These are phyloP conservation scores for Caenorhabditis sulstoni DNA, from an alignment of 2,888 invertebrate genomes.

Conservation along the genomic window DNA sequence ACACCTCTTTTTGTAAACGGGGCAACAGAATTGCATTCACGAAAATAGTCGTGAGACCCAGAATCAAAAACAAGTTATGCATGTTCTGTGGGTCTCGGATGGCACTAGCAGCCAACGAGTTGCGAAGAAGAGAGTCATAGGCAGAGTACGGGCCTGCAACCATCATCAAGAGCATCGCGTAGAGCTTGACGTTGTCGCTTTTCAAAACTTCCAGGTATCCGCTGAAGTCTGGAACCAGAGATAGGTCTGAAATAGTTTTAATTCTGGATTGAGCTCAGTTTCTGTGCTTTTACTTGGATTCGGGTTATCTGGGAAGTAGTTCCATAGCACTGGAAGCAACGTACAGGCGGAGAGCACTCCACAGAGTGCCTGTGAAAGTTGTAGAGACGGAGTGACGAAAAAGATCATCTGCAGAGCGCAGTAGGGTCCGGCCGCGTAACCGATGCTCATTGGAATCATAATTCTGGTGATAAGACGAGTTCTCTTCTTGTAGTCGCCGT, in stretches of 20 bases:
- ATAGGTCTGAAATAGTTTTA: conserved; percentile 34
- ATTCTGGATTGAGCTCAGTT: no score
- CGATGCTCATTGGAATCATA: conserved; percentile 74
- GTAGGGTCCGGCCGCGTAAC: conserved; percentile 74
- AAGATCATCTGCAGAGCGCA: conserved; percentile 72
- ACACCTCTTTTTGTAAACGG: conserved; percentile 64
- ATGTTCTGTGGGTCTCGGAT: conserved; percentile 71
- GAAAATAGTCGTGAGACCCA: conserved; percentile 72
- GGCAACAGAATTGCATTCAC: conserved; percentile 73
- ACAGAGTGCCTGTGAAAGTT: conserved; percentile 66
- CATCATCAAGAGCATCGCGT: conserved; percentile 68
- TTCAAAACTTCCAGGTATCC: conserved; percentile 65
- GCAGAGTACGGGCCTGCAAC: conserved; percentile 74
- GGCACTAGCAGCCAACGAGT: conserved; percentile 67
- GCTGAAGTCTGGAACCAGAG: conserved; percentile 29
- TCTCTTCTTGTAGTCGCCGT: conserved; percentile 72
- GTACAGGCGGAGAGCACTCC: conserved; percentile 62
- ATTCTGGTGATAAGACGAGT: conserved; percentile 71
- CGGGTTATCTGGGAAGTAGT: conserved; percentile 67
- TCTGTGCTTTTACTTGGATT: conserved; percentile 32
- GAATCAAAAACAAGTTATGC: conserved; percentile 65
- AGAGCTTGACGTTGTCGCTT: conserved; percentile 63
- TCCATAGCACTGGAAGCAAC: conserved; percentile 67
- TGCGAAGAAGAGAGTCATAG: conserved; percentile 74
- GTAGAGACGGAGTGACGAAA: conserved; percentile 65